These are phyloP conservation scores for Notothenia coriiceps DNA, from an alignment of 2,113 vertebrate genomes.

Conservation along the genomic window DNA sequence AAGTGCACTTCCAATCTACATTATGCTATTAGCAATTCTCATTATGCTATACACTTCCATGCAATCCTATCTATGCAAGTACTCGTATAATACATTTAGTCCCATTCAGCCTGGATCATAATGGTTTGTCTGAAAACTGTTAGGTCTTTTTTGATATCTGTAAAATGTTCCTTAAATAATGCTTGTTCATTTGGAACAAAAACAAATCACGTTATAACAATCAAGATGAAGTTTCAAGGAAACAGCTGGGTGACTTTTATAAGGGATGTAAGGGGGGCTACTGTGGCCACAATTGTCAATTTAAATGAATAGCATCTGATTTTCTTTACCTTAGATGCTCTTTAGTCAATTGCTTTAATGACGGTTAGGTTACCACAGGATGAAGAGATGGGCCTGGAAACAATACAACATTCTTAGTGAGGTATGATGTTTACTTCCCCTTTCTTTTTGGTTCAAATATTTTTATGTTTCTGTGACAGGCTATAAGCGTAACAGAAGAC, in stretches of 20 bases:
- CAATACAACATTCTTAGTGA: not conserved
- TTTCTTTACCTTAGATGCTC: too few relatives aligned
- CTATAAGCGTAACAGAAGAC: too few relatives aligned
- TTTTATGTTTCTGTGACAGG: too few relatives aligned
- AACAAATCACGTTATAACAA: not conserved
- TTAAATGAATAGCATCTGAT: not conserved
- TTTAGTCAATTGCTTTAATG: not conserved
- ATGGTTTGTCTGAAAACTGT: constrained; percentile 8
- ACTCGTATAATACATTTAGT: constrained; percentile 45
- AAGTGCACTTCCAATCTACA: constrained; percentile 59
- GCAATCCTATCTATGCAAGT: constrained; percentile 41
- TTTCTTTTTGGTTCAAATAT: too few relatives aligned
- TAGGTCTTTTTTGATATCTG: not conserved
- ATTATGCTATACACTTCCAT: constrained; percentile 48
- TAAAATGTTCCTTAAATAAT: not conserved
- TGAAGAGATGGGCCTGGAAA: not conserved
- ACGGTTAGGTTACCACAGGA: too few relatives aligned
- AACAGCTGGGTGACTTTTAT: not conserved
- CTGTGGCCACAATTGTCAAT: not conserved
- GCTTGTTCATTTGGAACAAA: not conserved
- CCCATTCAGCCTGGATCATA: constrained; percentile 29
- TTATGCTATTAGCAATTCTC: constrained; percentile 59
- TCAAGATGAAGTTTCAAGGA: not conserved
- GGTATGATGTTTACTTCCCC: too few relatives aligned
- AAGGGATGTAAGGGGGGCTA: not conserved